Base-by-base conservation (phyloP, 2,113 vertebrate genomes). In the Scatophagus argus region DNA sequence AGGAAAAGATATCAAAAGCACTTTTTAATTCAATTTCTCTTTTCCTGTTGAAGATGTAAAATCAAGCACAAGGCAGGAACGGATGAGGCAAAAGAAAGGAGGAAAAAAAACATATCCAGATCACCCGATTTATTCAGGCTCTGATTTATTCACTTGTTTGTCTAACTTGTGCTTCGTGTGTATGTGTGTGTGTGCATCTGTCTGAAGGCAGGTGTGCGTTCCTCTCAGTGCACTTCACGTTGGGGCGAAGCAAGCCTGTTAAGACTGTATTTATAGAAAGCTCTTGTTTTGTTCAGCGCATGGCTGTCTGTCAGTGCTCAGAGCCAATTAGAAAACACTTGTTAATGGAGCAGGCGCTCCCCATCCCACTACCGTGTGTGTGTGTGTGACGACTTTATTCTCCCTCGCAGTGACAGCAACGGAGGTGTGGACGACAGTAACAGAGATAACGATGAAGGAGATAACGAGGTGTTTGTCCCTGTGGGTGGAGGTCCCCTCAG, bases 11-110 rank as follows among this genome's bases (percentile, higher is more conserved):
- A 94, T 93, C 92, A 92, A 90, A 93, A 90, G 65, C 73, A 61
- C 77, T 89, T 94, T 93, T 94, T 89, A 87, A 94, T 94, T 94
- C 88, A 91, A 91, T 93, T 93, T 90, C 71, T 90, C 71, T 82
- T 79, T 87, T 74, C 81, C 85, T 66, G 76, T 90, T 88, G 86
- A 79, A 84, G 81, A 82, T 82, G 76, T 83, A 77, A 92, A 89
- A 92, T 88, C 87, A 87, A 85, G 88, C 77, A 52, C 47, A n/a
- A 74, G 77, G 84, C 79, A 74, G 61, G 58, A 84, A 68, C 29
- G 44, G 80, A 71, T 61, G 65, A 86, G 58, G 69, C 51, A 54
- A 69, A 66, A 82, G 39, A 43, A 63, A 74, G 61, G 25, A 17
- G 6, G 31, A 69, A 34, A 79, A 68, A 69, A 65, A 14, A 47